Evolutionary conservation across 2,797 vertebrate species (phyloP).

Genomic region (Botia almorhae): DNA sequence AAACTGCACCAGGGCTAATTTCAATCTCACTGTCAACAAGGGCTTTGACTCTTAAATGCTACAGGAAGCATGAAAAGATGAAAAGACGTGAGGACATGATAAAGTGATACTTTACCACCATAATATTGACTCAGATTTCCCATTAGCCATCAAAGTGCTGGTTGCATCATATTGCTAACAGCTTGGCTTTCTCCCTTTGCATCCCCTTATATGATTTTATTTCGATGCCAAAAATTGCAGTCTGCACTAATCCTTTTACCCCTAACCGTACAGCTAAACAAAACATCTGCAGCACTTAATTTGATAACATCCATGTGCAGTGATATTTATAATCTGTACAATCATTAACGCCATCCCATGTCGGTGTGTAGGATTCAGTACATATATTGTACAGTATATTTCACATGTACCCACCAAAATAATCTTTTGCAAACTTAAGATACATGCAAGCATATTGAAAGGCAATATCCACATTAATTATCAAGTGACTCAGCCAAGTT

Average conservation of each 20-base stretch:
- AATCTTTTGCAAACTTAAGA: background rate
- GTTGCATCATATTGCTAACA: conserved; percentile 26
- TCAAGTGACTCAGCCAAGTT: conserved; percentile 8
- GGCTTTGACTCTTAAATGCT: conserved; percentile 33
- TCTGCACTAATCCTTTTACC: background rate
- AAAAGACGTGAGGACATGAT: conserved; percentile 30
- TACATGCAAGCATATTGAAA: background rate
- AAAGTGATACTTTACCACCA: conserved; percentile 39
- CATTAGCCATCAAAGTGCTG: conserved; percentile 28
- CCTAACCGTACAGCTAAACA: conserved; percentile 3
- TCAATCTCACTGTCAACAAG: conserved; percentile 40
- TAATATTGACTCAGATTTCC: conserved; percentile 33
- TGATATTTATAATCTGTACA: background rate
- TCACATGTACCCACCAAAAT: background rate
- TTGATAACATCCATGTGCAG: background rate
- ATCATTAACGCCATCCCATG: background rate
- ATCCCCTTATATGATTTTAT: conserved; percentile 11
- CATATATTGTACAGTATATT: background rate
- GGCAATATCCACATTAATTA: conserved; percentile 22
- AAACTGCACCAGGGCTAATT: conserved; percentile 39
- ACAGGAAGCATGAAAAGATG: conserved; percentile 30
- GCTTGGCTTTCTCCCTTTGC: background rate
- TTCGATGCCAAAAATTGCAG: background rate
- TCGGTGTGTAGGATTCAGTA: background rate
- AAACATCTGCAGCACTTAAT: conserved; percentile 3